Base-by-base conservation (phyloP, 2,113 vertebrate species). In the Aphelocoma coerulescens region DNA sequence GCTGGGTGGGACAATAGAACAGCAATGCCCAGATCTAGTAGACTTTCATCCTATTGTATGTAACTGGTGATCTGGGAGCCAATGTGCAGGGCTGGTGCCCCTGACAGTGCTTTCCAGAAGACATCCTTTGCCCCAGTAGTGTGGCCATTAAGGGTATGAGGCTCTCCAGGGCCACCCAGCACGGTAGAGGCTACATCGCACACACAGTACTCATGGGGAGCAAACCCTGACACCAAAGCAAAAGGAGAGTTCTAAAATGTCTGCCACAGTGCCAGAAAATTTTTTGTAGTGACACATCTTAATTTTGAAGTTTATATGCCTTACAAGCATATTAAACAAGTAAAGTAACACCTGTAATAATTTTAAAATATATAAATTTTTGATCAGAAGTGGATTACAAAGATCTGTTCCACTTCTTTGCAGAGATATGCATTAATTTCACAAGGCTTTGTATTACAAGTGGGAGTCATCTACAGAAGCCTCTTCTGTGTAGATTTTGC, bases 191-290 rank as follows among this genome's bases (percentile, higher is more conserved):
- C 30, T 33, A 21, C 13, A 48, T 20, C 54, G n/a, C 13, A 49
- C 2, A 3, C 6, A 65, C 30, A 41, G 4, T 12, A 30, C 16
- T 15, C 0, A 0, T 7, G 68, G 22, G 27, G 37, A 91, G 20
- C 39, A 72, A 90, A 57, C 7, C 5, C 9, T 44, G 33, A 41
- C 16, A 59, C 11, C 7, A 5, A 3, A 51, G 41, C 6, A 54
- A 88, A 69, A 28, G 6, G 8, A 39, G 32, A 65, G 35, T 18
- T n/a, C n/a, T 65, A 80, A 68, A 92, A 76, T 3, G 6, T 10
- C n/a, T 80, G 19, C 15, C 10, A 71, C 51, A 7, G 19, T 37
- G 11, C 4, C 46, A 73, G 37, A 82, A 11, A 3, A 6, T 52
- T 72, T 9, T 8, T 39, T 66, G 9, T 33, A 43, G 10, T 32